Evolutionary conservation across 2,113 vertebrate species (phyloP), one percentile per base, ranked within the genome.

Genomic region (Fulica atra): DNA sequence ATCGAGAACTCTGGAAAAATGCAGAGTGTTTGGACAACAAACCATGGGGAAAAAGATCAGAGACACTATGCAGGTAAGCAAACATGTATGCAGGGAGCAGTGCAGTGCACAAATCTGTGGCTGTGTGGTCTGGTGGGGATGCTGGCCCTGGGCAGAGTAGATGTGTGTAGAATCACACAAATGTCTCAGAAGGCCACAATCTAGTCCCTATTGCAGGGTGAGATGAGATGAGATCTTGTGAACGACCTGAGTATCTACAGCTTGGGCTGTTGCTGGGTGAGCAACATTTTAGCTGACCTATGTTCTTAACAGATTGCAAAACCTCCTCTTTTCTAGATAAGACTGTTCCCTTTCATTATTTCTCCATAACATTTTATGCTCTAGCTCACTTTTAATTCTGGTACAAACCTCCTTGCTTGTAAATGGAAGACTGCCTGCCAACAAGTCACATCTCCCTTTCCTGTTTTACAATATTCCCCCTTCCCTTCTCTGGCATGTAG

Each of bases 21-120:
- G 3, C 4, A 25, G 7, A 4, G 28, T 13, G 3, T 1, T 61
- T 12, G 5, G 13, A 15, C 13, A 71, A 6, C 1, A 28, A 33
- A 42, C 48, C 17, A 36, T 16, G n/a, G 18, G 16, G 4, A 16
- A n/a, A 35, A n/a, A 35, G 29, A 13, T 2, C 3, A 2, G 44
- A 92, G 35, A 19, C 54, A 10, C 2, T 0, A 0, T 44, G 33
- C 28, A 31, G 46, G 16, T 66, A 42, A 3, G 5, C 35, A 42
- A 88, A 36, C 10, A 7, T 1, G 0, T 0, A 0, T 29, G 16
- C 44, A 77, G 24, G 56, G 7, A 63, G 29, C 16, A 53, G 13
- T 16, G 9, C 51, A 65, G 51, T 7, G 18, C 18, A 56, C 0
- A 0, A 16, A 38, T 14, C 25, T 51, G 21, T 11, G 9, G 2